Conservation (phyloP, 2,888 invertebrate species). For the Chymomyza caudatula region DNA sequence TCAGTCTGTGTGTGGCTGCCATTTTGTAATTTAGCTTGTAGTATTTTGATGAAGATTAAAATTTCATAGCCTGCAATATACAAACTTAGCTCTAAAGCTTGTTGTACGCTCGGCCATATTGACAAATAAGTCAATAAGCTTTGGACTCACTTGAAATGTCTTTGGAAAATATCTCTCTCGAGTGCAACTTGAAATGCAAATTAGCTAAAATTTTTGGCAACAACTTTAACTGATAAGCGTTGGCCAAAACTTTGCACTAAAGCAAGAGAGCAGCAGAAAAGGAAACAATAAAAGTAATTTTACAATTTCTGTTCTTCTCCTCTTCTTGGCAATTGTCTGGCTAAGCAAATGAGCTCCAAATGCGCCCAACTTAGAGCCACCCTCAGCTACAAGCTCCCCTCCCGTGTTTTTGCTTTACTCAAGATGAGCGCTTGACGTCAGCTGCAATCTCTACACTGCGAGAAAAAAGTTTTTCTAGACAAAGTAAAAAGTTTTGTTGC, state of each 20-base stretch:
- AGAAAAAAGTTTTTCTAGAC: constrained; percentile 41
- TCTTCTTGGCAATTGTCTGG: constrained; percentile 46
- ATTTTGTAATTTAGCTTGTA: constrained; percentile 5
- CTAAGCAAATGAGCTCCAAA: background rate
- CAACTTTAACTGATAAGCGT: constrained; percentile 3
- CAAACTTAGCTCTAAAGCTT: background rate
- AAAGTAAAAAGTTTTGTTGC: constrained; percentile 55
- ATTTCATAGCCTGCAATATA: constrained; percentile 25
- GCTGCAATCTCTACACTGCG: constrained; percentile 37
- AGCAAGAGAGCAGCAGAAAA: constrained; percentile 15
- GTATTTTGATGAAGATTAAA: constrained; percentile 46
- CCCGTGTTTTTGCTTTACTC: constrained; percentile 1
- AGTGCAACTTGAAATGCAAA: background rate
- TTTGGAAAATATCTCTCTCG: background rate
- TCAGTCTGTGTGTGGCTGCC: background rate
- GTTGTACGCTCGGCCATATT: constrained; percentile 7
- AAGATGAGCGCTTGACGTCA: background rate
- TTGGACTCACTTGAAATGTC: background rate
- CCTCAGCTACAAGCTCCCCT: constrained; percentile 45
- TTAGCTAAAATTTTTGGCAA: background rate
- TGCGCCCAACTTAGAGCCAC: constrained; percentile 37
- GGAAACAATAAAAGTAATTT: constrained; percentile 63
- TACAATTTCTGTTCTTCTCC: constrained; percentile 27
- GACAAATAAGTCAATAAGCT: constrained; percentile 18
- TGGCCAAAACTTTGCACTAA: background rate